phyloP scores from a whole-genome alignment of 1,140 invertebrate genomes.

The Venustaconcha ellipsiformis region DNA sequence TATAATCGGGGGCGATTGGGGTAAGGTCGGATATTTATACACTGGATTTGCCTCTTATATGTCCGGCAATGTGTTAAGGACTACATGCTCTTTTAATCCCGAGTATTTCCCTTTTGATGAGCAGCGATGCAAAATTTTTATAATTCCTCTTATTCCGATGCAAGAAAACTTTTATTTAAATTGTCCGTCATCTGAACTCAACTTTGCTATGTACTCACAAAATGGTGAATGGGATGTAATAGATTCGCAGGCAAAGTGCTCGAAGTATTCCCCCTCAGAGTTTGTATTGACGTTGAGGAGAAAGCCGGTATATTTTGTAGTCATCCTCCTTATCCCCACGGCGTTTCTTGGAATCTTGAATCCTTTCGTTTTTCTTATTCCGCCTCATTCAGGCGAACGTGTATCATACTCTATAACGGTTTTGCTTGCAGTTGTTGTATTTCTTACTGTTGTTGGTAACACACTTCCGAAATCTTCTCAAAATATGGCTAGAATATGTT shows the following conservation, averaged over 20 bases:
- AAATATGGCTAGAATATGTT: conserved; percentile 65
- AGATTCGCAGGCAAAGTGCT: background rate
- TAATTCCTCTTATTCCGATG: conserved; percentile 92
- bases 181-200: background rate
- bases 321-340: conserved; percentile 74
- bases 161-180: conserved; percentile 3
- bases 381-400: conserved; percentile 73
- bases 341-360: conserved; percentile 73
- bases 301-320: conserved; percentile 67
- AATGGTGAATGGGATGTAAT: conserved; percentile 17
- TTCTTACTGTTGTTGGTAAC: conserved; percentile 74
- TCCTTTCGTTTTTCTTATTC: conserved; percentile 73
- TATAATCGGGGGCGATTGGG: background rate
- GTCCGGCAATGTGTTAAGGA: conserved; percentile 96
- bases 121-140: conserved; percentile 96
- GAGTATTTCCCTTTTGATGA: conserved; percentile 80
- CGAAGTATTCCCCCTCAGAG: background rate
- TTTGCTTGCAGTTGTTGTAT: conserved; percentile 73
- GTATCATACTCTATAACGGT: conserved; percentile 73
- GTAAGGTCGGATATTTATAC: conserved; percentile 8
- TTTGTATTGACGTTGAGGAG: conserved; percentile 21
- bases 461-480: conserved; percentile 74
- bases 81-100: conserved; percentile 85
- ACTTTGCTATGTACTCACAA: background rate
- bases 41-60: conserved; percentile 96